Evolutionary conservation across 2,888 invertebrate species (phyloP).

Genomic region (Augiades crinisus): DNA sequence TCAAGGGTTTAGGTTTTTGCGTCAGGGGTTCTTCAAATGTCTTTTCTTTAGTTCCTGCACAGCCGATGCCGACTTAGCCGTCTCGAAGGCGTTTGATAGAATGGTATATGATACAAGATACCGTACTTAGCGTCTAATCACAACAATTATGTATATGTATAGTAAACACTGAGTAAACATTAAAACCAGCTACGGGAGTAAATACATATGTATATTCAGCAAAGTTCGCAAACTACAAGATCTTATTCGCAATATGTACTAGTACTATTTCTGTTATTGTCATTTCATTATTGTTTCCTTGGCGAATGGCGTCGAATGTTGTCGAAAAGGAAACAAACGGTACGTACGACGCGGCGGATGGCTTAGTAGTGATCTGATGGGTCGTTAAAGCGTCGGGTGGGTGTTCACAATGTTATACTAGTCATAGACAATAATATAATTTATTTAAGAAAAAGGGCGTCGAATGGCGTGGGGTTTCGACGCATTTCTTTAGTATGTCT

Average conservation of each 20-base stretch:
- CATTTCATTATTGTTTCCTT: too few relatives aligned
- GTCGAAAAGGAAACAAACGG: too few relatives aligned
- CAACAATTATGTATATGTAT: constrained; percentile 55
- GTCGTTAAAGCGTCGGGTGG: too few relatives aligned
- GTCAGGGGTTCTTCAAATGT: not conserved
- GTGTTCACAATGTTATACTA: too few relatives aligned
- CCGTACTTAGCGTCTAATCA: constrained; percentile 71
- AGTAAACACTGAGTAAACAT: constrained; percentile 36
- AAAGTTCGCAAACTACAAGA: not conserved
- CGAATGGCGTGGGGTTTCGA: too few relatives aligned
- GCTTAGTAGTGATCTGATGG: too few relatives aligned
- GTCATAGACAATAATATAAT: too few relatives aligned
- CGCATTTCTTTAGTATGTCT: too few relatives aligned
- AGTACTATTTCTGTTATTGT: too few relatives aligned
- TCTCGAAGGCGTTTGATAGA: constrained; percentile 70
- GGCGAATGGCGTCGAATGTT: too few relatives aligned
- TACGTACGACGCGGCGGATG: too few relatives aligned
- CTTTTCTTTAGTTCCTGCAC: constrained; percentile 20
- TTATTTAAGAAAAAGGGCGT: too few relatives aligned
- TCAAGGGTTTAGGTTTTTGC: not conserved
- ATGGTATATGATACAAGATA: constrained; percentile 48
- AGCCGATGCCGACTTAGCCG: constrained; percentile 66
- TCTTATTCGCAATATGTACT: not conserved
- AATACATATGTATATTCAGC: not conserved
- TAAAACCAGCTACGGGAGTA: constrained; percentile 35